phyloP scores from a whole-genome alignment of 2,797 vertebrate genomes.

The Argya squamiceps region DNA sequence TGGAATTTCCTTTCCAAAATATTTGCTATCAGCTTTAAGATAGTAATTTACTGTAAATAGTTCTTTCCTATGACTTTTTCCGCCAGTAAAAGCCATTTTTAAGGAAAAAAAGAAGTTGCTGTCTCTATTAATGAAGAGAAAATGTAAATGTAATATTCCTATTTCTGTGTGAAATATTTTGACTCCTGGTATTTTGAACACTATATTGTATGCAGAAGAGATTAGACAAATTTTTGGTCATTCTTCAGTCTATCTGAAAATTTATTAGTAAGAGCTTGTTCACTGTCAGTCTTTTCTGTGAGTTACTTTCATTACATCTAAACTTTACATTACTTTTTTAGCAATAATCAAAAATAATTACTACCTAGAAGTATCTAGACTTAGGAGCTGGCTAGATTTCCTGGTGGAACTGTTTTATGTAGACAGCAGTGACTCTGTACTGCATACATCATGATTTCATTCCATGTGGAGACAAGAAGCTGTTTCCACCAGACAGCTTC shows the following conservation, averaged over 20 bases:
- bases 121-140: not conserved
- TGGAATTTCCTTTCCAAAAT: not conserved
- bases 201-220: not conserved
- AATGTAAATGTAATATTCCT: not conserved
- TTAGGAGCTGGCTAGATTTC: not conserved
- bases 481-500: not conserved
- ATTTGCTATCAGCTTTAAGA: not conserved
- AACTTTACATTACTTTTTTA: not conserved
- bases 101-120: not conserved
- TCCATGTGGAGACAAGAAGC: accelerated
- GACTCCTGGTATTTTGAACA: not conserved
- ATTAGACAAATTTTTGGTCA: not conserved
- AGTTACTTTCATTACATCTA: not conserved
- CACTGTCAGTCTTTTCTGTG: not conserved
- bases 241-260: not conserved
- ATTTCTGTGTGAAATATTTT: not conserved
- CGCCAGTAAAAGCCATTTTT: not conserved
- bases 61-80: not conserved
- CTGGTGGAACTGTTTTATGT: not conserved
- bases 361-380: not conserved
- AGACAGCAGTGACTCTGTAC: not conserved
- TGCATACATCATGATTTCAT: not conserved
- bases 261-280: not conserved
- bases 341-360: not conserved
- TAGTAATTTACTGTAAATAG: not conserved